Evolutionary conservation across 2,888 invertebrate genomes (phyloP).

Genomic region (Panzeria rudis): DNA sequence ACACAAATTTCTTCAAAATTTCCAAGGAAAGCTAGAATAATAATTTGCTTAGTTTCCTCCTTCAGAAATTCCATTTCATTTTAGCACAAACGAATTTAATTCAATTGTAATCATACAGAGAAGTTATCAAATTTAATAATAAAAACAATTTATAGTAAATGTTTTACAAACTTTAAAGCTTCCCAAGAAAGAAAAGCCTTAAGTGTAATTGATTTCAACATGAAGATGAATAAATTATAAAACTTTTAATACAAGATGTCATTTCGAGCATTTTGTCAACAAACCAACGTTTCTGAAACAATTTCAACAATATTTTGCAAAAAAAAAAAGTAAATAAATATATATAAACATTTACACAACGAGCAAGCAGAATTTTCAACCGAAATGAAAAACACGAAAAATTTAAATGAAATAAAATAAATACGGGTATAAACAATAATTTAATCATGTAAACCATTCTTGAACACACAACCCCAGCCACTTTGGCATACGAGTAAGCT

Average conservation of each 20-base stretch:
- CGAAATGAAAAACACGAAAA: constrained; percentile 13
- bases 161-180: neutral
- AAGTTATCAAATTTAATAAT: no score
- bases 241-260: constrained; percentile 25
- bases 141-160: no score
- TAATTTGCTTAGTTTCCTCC: no score
- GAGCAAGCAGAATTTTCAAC: neutral
- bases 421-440: constrained; percentile 49
- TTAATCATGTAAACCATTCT: constrained; percentile 58
- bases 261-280: constrained; percentile 11
- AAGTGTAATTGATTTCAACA: constrained; percentile 25
- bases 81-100: no score
- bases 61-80: no score
- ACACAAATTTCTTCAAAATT: no score
- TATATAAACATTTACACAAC: constrained; percentile 24
- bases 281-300: neutral
- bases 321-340: neutral
- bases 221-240: constrained; percentile 35
- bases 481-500: constrained; percentile 2
- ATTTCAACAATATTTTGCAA: constrained; percentile 4
- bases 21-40: no score
- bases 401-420: constrained; percentile 26
- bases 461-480: constrained; percentile 30
- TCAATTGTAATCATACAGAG: no score
- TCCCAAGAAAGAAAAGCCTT: neutral